phyloP scores from a whole-genome alignment of 2,797 vertebrate genomes.

The Phataginus tetradactyla region DNA sequence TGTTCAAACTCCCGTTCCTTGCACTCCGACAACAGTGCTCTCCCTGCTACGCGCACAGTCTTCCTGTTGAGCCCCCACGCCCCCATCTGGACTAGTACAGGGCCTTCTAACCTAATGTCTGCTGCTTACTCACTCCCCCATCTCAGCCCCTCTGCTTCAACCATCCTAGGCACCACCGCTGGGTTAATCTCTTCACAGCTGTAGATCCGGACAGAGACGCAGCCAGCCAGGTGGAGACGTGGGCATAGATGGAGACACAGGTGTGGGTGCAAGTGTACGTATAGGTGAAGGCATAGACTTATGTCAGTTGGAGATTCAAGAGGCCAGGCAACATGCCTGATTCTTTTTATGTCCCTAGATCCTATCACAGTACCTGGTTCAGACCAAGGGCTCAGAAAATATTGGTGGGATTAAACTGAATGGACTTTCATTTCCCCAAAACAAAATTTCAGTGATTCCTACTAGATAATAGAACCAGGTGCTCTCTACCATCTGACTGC shows the following conservation, averaged over 20 bases:
- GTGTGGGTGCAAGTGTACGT: background rate
- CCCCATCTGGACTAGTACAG: background rate
- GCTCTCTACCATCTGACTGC: background rate
- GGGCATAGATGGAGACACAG: background rate
- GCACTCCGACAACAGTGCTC: background rate
- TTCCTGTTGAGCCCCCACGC: accelerated
- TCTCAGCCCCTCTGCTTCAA: background rate
- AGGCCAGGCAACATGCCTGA: background rate
- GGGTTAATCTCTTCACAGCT: background rate
- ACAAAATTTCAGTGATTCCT: background rate
- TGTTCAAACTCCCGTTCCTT: background rate
- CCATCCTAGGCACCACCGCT: background rate
- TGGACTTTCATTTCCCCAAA: background rate
- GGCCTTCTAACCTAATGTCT: background rate
- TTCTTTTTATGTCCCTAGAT: background rate
- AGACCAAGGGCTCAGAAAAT: background rate
- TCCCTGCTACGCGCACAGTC: accelerated
- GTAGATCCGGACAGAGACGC: background rate
- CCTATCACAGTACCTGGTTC: background rate
- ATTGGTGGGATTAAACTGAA: background rate
- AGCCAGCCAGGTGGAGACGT: background rate
- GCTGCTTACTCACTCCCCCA: background rate
- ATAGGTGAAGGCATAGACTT: background rate
- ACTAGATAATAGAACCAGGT: background rate
- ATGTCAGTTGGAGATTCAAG: background rate